Conservation (phyloP, 2,113 vertebrate species). For the Cyprinodon variegatus region DNA sequence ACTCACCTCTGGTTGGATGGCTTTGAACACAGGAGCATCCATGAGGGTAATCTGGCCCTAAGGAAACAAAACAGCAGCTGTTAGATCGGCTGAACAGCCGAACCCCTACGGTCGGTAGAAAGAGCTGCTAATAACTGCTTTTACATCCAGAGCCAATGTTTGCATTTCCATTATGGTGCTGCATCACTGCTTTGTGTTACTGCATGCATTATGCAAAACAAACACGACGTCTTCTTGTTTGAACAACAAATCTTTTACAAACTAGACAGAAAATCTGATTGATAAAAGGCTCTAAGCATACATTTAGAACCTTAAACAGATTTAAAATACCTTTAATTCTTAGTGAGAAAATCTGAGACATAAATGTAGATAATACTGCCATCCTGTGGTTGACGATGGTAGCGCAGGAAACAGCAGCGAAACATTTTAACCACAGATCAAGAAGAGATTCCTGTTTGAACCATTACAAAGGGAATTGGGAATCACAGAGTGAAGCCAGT, state of each 20-base stretch:
- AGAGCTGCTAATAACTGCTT: background rate
- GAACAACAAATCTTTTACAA: background rate
- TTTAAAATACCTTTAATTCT: background rate
- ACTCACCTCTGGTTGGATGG: constrained; percentile 96
- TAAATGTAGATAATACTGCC: constrained; percentile 33
- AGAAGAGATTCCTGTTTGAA: background rate
- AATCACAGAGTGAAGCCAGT: background rate
- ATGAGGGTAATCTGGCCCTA: constrained; percentile 98
- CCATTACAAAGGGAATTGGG: background rate
- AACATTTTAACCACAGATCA: background rate
- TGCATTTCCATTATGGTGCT: no score
- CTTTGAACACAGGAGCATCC: constrained; percentile 98
- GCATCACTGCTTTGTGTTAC: no score
- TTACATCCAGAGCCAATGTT: background rate
- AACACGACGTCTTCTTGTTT: no score
- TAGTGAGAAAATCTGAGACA: no score
- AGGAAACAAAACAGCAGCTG: constrained; percentile 50
- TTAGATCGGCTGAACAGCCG: constrained; percentile 1
- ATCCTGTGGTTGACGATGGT: constrained; percentile 43
- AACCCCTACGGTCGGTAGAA: background rate
- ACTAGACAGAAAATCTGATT: background rate
- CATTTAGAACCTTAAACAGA: background rate
- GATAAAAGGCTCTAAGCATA: background rate
- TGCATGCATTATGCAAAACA: no score
- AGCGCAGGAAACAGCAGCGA: background rate